A percentile compares a stretch with the other conserved stretches of the same genome.
Evolutionary conservation across 23 tunicate genomes (phyloP).

Genomic region (Styela plicata): DNA sequence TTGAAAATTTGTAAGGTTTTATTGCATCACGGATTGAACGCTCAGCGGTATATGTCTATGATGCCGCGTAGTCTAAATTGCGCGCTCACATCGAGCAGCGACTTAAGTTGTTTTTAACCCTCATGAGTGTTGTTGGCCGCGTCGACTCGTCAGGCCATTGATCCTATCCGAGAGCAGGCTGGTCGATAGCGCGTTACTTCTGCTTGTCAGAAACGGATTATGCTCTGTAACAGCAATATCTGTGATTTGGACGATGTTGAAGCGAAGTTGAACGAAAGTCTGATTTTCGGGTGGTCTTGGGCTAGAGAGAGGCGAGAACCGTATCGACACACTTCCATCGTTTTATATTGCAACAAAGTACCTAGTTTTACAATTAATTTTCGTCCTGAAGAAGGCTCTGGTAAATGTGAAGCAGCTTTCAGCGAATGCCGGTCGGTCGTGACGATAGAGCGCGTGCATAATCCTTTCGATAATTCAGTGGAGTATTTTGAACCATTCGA

Average conservation of each 20-base stretch:
- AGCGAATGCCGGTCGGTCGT: background rate
- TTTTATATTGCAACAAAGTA: background rate
- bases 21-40: no score
- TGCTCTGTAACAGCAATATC: background rate
- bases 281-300: conserved; percentile 4
- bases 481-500: background rate
- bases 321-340: conserved; percentile 1
- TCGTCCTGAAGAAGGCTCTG: background rate
- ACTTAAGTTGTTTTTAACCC: no score
- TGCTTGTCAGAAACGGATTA: no score
- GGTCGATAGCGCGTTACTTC: no score
- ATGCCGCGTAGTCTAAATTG: no score
- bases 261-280: background rate
- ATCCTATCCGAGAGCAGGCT: no score
- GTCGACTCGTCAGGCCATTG: no score
- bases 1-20: no score
- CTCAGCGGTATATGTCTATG: no score
- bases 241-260: background rate
- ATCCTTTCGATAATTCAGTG: background rate
- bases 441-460: background rate
- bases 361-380: conserved; percentile 1
- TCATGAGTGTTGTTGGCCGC: no score
- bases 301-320: background rate
- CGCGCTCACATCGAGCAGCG: no score
- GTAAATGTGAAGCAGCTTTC: background rate